Percentiles rank a stretch among this genome's conserved stretches.
phyloP scores from a whole-genome alignment of 2,797 vertebrate species.

The Ptychobarbus kaznakovi region DNA sequence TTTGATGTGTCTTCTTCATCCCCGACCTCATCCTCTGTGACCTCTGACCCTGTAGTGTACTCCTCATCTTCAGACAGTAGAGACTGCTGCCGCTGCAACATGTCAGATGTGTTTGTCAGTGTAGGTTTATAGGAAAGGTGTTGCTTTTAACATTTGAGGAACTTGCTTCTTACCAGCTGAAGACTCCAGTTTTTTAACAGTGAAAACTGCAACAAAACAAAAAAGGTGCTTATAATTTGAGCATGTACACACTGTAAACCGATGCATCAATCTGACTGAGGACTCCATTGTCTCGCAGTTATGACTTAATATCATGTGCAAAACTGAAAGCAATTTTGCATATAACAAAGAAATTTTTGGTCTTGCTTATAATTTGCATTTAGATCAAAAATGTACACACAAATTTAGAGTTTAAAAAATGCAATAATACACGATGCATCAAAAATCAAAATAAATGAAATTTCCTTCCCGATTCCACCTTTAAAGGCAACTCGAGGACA shows the following conservation, averaged over 20 bases:
- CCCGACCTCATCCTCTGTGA: slow-evolving; percentile 97
- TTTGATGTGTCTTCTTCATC: slow-evolving; percentile 96
- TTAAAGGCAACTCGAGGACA: no score
- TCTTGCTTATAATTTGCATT: no score
- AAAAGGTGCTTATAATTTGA: background rate
- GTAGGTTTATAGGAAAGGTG: background rate
- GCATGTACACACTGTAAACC: background rate
- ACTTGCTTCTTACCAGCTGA: slow-evolving; percentile 85
- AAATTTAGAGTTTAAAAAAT: no score
- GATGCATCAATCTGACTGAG: background rate
- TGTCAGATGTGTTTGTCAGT: background rate
- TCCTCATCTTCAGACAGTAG: slow-evolving; percentile 96
- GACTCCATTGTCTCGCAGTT: background rate
- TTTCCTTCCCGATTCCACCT: no score
- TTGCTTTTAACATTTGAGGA: slow-evolving; percentile 2
- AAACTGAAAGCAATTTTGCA: no score
- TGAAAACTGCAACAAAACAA: slow-evolving; percentile 84
- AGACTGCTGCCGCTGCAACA: slow-evolving; percentile 86
- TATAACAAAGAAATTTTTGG: no score
- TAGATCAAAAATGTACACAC: no score
- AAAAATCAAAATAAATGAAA: no score
- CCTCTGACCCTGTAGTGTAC: slow-evolving; percentile 96
- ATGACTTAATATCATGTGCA: background rate
- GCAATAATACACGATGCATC: no score
- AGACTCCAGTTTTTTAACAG: slow-evolving; percentile 95